These are phyloP conservation scores for Protodeltote pygarga DNA, from an alignment of 2,888 invertebrate genomes.

Conservation along the genomic window DNA sequence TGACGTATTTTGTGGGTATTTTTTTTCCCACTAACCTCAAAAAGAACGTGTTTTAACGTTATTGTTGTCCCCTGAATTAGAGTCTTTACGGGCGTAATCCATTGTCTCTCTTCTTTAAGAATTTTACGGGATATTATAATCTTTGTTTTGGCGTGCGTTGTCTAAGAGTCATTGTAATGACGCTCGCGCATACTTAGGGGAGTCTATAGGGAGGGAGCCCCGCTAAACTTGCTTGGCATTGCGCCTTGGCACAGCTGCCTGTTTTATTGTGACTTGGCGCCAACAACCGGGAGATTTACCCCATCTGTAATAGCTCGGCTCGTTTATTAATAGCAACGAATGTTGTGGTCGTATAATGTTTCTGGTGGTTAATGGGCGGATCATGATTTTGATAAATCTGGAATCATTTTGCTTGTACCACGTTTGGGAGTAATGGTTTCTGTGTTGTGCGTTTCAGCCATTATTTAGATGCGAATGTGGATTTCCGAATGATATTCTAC, in stretches of 20 bases:
- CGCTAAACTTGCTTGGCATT: conserved; percentile 74
- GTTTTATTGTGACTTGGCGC: conserved; percentile 72
- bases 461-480: conserved; percentile 20
- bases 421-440: conserved; percentile 35
- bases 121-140: conserved; percentile 15
- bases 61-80: too few relatives aligned
- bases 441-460: conserved; percentile 36
- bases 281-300: conserved; percentile 73
- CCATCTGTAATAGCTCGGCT: conserved; percentile 67
- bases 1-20: too few relatives aligned
- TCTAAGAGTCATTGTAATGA: conserved; percentile 40
- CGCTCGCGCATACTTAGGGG: conserved; percentile 35
- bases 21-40: too few relatives aligned
- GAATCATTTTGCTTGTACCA: conserved; percentile 52
- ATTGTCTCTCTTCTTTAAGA: too few relatives aligned
- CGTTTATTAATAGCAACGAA: conserved; percentile 70
- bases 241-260: conserved; percentile 72
- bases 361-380: conserved; percentile 63
- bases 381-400: conserved; percentile 66
- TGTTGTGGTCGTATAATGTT: conserved; percentile 66
- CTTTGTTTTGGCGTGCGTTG: conserved; percentile 39
- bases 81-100: too few relatives aligned
- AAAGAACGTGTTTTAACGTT: too few relatives aligned
- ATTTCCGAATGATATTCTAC: conserved; percentile 24
- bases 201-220: conserved; percentile 43